Evolutionary conservation across 2,113 vertebrate species (phyloP).

Genomic region (Tyrannus savana): DNA sequence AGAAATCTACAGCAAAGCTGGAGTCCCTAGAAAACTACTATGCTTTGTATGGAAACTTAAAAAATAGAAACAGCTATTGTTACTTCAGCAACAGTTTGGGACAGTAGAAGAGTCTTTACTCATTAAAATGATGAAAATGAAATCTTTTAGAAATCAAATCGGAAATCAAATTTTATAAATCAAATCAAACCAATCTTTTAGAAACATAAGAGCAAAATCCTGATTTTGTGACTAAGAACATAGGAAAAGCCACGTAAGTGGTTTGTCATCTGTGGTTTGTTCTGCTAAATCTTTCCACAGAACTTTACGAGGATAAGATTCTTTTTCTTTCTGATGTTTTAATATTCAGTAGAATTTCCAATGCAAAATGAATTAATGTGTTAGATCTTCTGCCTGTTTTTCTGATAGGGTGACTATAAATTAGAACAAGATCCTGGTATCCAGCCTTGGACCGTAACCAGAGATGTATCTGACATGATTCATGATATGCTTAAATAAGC

Average conservation of each 20-base stretch:
- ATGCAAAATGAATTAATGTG: neutral
- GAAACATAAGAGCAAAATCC: neutral
- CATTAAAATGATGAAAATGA: neutral
- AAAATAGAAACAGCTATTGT: neutral
- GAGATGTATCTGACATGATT: neutral
- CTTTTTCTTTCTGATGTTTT: neutral
- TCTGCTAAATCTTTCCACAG: slow-evolving; percentile 7
- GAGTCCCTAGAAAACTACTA: neutral
- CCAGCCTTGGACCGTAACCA: neutral
- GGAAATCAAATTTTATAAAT: neutral
- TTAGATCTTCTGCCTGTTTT: neutral
- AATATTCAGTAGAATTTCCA: neutral
- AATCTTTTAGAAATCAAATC: neutral
- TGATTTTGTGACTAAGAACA: slow-evolving; percentile 5
- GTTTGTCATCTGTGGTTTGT: neutral
- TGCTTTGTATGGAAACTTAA: neutral
- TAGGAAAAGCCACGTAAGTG: neutral
- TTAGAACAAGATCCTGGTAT: neutral
- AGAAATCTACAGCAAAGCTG: neutral
- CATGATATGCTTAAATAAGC: neutral
- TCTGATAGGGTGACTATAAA: neutral
- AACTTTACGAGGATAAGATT: neutral
- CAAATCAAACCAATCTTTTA: neutral
- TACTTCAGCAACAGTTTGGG: neutral
- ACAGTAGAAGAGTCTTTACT: neutral